phyloP scores from a whole-genome alignment of 2,888 invertebrate species.

The Incurvaria masculella region DNA sequence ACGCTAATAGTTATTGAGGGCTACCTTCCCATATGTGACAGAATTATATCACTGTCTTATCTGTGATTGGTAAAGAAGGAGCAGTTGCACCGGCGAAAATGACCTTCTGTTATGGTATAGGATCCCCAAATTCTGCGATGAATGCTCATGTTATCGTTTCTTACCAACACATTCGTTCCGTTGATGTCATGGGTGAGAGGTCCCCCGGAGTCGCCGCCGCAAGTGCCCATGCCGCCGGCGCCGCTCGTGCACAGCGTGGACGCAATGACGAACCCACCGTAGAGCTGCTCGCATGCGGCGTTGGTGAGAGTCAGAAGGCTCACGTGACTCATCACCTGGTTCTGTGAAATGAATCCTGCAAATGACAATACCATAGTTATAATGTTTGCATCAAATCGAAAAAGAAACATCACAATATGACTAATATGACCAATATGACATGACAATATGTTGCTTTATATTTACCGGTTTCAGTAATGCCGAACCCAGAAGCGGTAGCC shows the following conservation, averaged over 20 bases:
- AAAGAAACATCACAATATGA: constrained; percentile 14
- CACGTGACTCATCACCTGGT: constrained; percentile 7
- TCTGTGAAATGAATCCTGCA: too few relatives aligned
- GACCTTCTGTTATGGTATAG: too few relatives aligned
- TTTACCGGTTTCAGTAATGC: constrained; percentile 37
- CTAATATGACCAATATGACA: constrained; percentile 7
- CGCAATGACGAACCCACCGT: constrained; percentile 29
- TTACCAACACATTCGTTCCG: too few relatives aligned
- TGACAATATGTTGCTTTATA: constrained; percentile 6
- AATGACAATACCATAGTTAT: neutral
- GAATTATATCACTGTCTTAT: too few relatives aligned
- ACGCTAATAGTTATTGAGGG: too few relatives aligned
- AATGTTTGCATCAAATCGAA: too few relatives aligned
- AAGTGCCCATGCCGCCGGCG: constrained; percentile 36
- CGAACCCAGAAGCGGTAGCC: constrained; percentile 34
- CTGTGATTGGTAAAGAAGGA: too few relatives aligned
- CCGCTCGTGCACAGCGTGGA: constrained; percentile 49
- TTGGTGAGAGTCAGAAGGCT: constrained; percentile 34
- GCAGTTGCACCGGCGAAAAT: too few relatives aligned
- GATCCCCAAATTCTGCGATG: too few relatives aligned
- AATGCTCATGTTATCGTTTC: too few relatives aligned
- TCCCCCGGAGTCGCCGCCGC: constrained; percentile 45
- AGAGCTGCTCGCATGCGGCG: constrained; percentile 35
- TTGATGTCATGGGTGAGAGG: too few relatives aligned
- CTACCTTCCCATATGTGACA: too few relatives aligned